Percentiles rank a stretch among this genome's conserved stretches.
Evolutionary conservation across 2,113 vertebrate species (phyloP).

Genomic region (Synodontis membranacea): DNA sequence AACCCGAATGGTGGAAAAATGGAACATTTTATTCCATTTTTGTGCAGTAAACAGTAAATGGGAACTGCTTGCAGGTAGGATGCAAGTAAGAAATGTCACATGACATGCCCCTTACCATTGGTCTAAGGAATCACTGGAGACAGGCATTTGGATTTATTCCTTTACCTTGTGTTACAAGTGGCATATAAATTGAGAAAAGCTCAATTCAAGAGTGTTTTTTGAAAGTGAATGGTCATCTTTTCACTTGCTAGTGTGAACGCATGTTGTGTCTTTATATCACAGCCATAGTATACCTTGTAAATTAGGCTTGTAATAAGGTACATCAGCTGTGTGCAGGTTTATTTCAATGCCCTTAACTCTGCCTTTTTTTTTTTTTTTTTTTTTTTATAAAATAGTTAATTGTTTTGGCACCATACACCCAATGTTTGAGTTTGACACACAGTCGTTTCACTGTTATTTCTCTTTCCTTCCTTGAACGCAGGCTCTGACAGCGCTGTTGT

Average conservation of each 20-base stretch:
- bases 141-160: background rate
- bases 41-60: background rate
- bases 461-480: constrained; percentile 53
- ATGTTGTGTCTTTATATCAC: background rate
- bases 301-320: background rate
- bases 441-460: background rate
- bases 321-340: background rate
- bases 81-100: background rate
- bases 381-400: background rate
- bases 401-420: background rate
- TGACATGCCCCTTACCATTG: background rate
- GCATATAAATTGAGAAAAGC: background rate
- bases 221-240: background rate
- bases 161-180: background rate
- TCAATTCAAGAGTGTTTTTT: background rate
- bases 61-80: background rate
- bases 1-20: accelerated
- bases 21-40: background rate
- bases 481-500: constrained; percentile 96
- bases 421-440: background rate
- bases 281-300: background rate
- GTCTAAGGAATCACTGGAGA: background rate
- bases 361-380: no score
- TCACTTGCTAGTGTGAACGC: background rate
- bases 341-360: background rate